These are phyloP conservation scores for Platysteira castanea DNA, from an alignment of 2,113 vertebrate species.

Conservation along the genomic window DNA sequence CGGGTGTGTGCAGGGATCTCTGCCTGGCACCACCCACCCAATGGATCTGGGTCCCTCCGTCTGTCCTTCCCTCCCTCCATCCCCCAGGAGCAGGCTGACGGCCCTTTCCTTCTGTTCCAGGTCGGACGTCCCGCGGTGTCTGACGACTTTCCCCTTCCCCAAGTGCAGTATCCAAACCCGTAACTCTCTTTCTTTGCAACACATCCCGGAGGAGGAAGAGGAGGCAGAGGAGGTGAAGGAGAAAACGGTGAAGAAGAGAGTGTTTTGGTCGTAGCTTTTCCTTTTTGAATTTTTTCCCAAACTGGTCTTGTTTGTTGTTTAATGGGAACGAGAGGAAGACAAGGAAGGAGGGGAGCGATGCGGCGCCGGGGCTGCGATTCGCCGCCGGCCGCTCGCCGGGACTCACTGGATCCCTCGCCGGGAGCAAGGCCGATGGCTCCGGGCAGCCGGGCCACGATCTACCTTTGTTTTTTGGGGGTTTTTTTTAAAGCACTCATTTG, in stretches of 20 bases:
- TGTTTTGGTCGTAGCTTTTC: constrained; percentile 47
- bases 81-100: background rate
- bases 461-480: constrained; percentile 3
- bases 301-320: constrained; percentile 42
- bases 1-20: rapidly evolving
- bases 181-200: constrained; percentile 73
- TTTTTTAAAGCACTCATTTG: constrained; percentile 50
- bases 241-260: constrained; percentile 19
- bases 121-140: constrained; percentile 42
- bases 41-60: background rate
- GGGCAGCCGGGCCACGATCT: background rate
- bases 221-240: background rate
- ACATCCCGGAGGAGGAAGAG: constrained; percentile 29
- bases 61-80: rapidly evolving
- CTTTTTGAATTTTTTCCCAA: constrained; percentile 17
- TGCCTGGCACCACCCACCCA: background rate
- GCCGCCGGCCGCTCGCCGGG: background rate
- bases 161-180: constrained; percentile 68
- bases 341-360: constrained; percentile 50
- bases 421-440: background rate
- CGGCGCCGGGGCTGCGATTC: background rate
- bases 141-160: constrained; percentile 66
- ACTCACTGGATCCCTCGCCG: background rate
- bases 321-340: constrained; percentile 40
- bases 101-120: constrained; percentile 15